Base-by-base conservation (phyloP, 2,113 vertebrate species). In the Gobius niger region DNA sequence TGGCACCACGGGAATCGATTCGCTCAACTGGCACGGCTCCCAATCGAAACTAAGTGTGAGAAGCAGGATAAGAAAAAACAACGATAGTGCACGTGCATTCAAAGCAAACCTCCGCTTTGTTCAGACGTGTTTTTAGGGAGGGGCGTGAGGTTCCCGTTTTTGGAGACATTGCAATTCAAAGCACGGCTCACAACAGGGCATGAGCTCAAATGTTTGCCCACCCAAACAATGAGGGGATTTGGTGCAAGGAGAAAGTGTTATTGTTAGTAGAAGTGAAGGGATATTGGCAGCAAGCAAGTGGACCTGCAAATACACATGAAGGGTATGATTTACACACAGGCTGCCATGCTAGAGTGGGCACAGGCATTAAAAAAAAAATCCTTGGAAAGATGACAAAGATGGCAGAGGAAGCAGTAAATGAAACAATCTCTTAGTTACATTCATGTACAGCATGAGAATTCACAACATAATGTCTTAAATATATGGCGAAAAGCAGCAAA, bases 151-250 rank as follows among this genome's bases (percentile, higher is more conserved):
- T 40, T 75, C 46, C 60, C 52, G 73, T 82, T 68, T 34, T 72
- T 46, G 59, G 0, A 10, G 44, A 65, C 70, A 81, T 83, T 84
- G 83, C 63, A 63, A 86, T 86, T 87, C 75, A 60, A 68, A 64
- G 65, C 82, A 83, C 57, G 69, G 44, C 51, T 75, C 86, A 67
- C 78, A 75, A 79, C 68, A 56, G 82, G 67, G 68, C 76, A 68
- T 53, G 64, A 72, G 75, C 82, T 83, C 65, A 68, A 78, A 84
- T 85, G 76, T 82, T 81, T 85, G 81, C 69, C 79, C 82, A 82
- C 72, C 73, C 84, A 80, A 87, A 88, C 82, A 87, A 86, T 82
- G 75, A 83, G 79, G 72, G 84, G 80, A 81, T 85, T 87, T 85
- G 82, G 70, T 73, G 75, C 64, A 82, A 72, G 73, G 72, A 81